Conservation (phyloP, 1,140 invertebrate species). For the Ladona fulva region DNA sequence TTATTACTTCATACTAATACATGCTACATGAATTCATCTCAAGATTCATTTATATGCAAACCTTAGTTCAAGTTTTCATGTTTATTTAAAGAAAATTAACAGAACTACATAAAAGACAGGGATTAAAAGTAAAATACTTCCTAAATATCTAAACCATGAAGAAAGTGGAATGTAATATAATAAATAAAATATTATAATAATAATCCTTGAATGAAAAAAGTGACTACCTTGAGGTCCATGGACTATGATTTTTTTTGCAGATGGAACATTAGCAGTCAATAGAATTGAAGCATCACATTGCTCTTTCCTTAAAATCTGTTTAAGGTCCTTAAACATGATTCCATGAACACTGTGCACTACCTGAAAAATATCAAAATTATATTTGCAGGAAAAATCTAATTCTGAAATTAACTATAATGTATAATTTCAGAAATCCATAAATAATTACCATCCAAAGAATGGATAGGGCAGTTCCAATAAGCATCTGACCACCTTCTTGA, state of each 20-base stretch:
- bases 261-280: constrained; percentile 96
- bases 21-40: too few relatives aligned
- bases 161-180: too few relatives aligned
- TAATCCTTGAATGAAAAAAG: too few relatives aligned
- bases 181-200: too few relatives aligned
- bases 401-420: background rate
- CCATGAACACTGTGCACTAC: constrained; percentile 95
- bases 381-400: background rate
- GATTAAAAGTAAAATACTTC: too few relatives aligned
- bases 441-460: constrained; percentile 86
- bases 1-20: too few relatives aligned
- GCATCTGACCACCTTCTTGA: constrained; percentile 85
- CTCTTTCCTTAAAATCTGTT: constrained; percentile 96
- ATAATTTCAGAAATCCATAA: background rate
- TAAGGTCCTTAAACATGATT: constrained; percentile 98
- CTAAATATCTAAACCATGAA: too few relatives aligned
- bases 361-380: constrained; percentile 38
- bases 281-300: constrained; percentile 97
- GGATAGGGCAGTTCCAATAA: constrained; percentile 87
- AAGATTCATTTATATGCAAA: too few relatives aligned
- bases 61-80: too few relatives aligned
- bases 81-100: too few relatives aligned
- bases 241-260: constrained; percentile 97
- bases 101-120: too few relatives aligned
- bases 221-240: constrained; percentile 71